Evolutionary conservation across 35 echinoderm and acorn worm species (phyloP).

Genomic region (Lytechinus variegatus): DNA sequence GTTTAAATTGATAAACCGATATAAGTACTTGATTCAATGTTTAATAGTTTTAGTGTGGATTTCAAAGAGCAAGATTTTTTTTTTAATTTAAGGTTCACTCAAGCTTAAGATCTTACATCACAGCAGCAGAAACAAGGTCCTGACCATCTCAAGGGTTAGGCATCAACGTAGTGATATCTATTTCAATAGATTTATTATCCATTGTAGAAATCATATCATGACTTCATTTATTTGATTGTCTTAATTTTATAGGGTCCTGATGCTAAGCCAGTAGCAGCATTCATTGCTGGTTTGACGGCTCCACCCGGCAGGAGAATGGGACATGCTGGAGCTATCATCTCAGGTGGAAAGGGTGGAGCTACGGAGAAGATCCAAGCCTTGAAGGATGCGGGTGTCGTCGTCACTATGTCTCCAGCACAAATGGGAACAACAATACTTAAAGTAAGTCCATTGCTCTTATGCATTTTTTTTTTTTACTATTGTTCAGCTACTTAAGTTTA

Average conservation of each 20-base stretch:
- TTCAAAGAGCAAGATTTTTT: too few relatives aligned
- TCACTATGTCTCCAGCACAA: slow-evolving; percentile 95
- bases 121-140: too few relatives aligned
- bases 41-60: too few relatives aligned
- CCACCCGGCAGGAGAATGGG: slow-evolving; percentile 99
- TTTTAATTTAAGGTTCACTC: too few relatives aligned
- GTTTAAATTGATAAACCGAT: too few relatives aligned
- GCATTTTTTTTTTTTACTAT: too few relatives aligned
- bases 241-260: slow-evolving; percentile 67
- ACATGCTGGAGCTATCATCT: slow-evolving; percentile 97
- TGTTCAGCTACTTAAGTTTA: neutral
- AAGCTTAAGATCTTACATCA: too few relatives aligned
- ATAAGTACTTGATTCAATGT: too few relatives aligned
- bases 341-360: slow-evolving; percentile 96
- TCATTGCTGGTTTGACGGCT: slow-evolving; percentile 96
- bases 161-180: too few relatives aligned
- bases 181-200: too few relatives aligned
- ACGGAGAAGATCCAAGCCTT: slow-evolving; percentile 89
- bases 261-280: slow-evolving; percentile 90
- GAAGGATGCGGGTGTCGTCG: slow-evolving; percentile 85
- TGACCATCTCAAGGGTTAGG: too few relatives aligned
- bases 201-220: too few relatives aligned
- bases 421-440: slow-evolving; percentile 87
- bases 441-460: slow-evolving; percentile 44
- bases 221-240: neutral